Conservation (phyloP, 2,797 vertebrate genomes). For the Dendrocincla fuliginosa region DNA sequence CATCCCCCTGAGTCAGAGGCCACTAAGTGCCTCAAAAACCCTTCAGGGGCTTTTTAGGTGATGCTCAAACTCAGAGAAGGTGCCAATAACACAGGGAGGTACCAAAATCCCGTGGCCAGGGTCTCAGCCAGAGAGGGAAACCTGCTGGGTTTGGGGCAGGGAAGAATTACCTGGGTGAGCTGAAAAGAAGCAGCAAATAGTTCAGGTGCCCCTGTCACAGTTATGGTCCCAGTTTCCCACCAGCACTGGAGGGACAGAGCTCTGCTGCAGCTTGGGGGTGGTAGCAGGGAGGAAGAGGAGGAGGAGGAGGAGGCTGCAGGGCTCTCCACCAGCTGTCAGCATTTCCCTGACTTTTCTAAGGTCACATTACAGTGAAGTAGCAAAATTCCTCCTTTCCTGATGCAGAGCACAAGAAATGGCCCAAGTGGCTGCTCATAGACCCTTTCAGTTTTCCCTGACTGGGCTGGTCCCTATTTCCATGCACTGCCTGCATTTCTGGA, state of each 20-base stretch:
- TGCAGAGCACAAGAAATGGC: neutral
- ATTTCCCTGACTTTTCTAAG: neutral
- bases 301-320: neutral
- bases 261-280: neutral
- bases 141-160: neutral
- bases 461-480: neutral
- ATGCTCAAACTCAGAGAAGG: neutral
- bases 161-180: neutral
- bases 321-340: neutral
- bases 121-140: neutral
- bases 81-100: neutral
- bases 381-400: neutral
- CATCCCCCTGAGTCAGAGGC: neutral
- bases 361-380: neutral
- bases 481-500: neutral
- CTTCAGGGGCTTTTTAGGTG: neutral
- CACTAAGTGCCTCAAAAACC: neutral
- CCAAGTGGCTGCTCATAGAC: neutral
- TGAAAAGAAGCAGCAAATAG: neutral
- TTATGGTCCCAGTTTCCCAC: neutral
- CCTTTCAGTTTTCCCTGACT: neutral
- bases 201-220: neutral
- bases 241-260: neutral
- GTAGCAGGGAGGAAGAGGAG: neutral
- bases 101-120: neutral